Conservation (phyloP, 2,113 vertebrate genomes). For the Acanthisitta chloris region DNA sequence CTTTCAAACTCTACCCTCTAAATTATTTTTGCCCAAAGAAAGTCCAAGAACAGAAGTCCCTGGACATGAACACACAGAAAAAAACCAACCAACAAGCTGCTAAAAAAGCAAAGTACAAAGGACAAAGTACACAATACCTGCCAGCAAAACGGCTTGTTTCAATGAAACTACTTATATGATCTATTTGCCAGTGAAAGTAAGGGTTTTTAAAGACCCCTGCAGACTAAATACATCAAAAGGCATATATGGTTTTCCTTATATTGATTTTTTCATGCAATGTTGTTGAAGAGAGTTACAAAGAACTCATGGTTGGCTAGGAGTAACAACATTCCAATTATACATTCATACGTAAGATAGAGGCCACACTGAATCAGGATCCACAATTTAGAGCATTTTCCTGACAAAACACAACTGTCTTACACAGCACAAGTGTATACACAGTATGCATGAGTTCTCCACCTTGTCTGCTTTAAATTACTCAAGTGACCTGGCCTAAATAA, state of each 20-base stretch:
- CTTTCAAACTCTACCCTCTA: not conserved
- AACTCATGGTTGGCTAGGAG: not conserved
- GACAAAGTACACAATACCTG: not conserved
- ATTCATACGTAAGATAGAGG: not conserved
- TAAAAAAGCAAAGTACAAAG: not conserved
- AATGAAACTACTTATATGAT: not conserved
- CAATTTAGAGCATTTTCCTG: not conserved
- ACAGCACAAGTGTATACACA: not conserved
- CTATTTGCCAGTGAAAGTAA: not conserved
- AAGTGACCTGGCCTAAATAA: not conserved
- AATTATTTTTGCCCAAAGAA: not conserved
- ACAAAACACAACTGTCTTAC: not conserved
- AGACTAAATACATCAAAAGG: not conserved
- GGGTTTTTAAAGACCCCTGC: not conserved
- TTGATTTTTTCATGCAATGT: not conserved
- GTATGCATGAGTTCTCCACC: not conserved
- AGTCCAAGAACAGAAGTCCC: not conserved
- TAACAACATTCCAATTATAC: fast-evolving
- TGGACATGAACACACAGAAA: not conserved
- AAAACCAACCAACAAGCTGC: not conserved
- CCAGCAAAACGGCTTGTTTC: not conserved
- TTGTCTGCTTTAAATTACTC: not conserved
- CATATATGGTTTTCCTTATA: not conserved
- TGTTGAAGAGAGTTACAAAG: not conserved
- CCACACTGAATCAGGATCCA: not conserved